Base-by-base conservation (phyloP, 1,140 invertebrate species). In the Babylonia areolata region DNA sequence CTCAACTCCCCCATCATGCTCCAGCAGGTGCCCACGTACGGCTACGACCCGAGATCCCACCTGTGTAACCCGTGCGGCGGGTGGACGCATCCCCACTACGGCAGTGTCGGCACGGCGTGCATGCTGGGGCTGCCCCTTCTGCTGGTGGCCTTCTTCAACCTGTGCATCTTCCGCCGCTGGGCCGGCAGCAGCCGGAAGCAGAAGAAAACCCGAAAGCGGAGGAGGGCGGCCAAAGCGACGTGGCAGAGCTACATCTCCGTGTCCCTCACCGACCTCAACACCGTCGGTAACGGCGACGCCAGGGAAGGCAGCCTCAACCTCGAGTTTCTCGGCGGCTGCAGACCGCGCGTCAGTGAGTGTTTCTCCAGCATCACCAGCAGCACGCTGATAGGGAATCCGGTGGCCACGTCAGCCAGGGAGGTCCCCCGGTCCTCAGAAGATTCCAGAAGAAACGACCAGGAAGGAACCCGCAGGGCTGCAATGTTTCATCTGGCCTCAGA, bases 11-110 rank as follows among this genome's bases (percentile, higher is more conserved):
- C 64, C 12, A 12, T 46, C 39, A n/a, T 81, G 11, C 12, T 81
- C 3, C 28, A 54, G 28, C 28, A 23, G 11, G n/a, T 51, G 17
- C 80, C 80, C 37, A 12, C 42, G 17, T 82, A 39, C 37, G 81
- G 81, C 58, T 82, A 82, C 58, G 81, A 82, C 58, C 37, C 54
- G 20, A 35, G 81, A 9, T 64, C 81, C 35, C 81, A 82, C n/a
- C 31, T 40, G 31, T 82, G 81, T 35, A 64, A 64, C 33, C 54
- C 54, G 0, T 31, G 81, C 20, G n/a, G 54, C 20, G 54, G n/a
- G 3, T 9, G 54, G 6, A 58, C 20, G 23, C 28, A 35, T 2
- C 33, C 54, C 1, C 35, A 46, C 20, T 69, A 69, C 31, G 81
- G 81, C 31, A 71, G 33, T 17, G 15, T 82, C 15, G 81, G 12